Base-by-base conservation (phyloP, 2,888 invertebrate species). In the Macrosoma leucophasiata region DNA sequence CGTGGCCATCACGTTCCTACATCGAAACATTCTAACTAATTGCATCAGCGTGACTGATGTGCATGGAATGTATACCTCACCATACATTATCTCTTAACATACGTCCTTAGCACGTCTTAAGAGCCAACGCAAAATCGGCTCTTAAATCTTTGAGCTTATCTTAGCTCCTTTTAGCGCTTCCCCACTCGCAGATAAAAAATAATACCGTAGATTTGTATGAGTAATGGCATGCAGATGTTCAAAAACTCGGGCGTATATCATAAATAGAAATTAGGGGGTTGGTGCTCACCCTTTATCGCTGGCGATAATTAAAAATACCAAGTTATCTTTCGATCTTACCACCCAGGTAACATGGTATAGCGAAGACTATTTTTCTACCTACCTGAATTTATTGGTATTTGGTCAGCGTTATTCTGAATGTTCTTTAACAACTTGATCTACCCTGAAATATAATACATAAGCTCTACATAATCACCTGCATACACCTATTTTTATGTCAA, bases 191-290 rank as follows among this genome's bases (percentile, higher is more conserved):
- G 54, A 59, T 59, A 55, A 57, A 59, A 58, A 53, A 48, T 58
- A 58, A 66, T 56, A 50, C 57, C 56, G 29, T 40, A 57, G 64
- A 68, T 72, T 68, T 59, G 61, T 69, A 69, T 72, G 67, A 77
- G 58, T 74, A 74, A 75, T 72, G 52, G 65, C 52, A 51, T 52
- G 66, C 78, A 78, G 75, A 77, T 79, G 77, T 69, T 68, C 58
- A 42, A 32, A 33, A 48, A 48, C 43, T 29, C 38, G 41, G 53
- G 42, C 50, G 57, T 68, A 58, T 59, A 68, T 74, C 68, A 72
- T 67, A 75, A 78, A 73, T 75, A 78, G 67, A 77, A 75, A 77
- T 78, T 74, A 72, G 70, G 74, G 79, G 75, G 74, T 76, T 58
- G 52, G 57, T 56, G 66, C 59, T 57, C 62, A 62, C 66, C 67